Conservation (phyloP, 2,797 vertebrate genomes). For the Falco rusticolus region DNA sequence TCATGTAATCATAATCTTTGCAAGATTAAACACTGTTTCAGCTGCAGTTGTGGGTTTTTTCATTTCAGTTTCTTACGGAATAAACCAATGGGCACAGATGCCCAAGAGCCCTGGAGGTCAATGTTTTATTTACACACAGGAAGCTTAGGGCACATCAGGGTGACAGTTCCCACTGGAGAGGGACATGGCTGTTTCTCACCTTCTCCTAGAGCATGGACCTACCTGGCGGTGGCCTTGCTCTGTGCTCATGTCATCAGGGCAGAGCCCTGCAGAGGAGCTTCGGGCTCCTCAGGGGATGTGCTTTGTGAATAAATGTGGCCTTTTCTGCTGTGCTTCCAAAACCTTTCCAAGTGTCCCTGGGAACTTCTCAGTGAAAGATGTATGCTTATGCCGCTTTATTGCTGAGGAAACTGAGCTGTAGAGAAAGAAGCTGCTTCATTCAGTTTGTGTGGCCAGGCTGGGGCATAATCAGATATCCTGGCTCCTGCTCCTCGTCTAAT, state of each 20-base stretch:
- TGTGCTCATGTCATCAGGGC: background rate
- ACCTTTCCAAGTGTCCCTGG: background rate
- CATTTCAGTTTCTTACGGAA: background rate
- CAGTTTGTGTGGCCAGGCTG: background rate
- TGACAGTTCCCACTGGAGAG: background rate
- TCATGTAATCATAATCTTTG: background rate
- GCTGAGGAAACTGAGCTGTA: background rate
- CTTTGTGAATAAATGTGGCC: background rate
- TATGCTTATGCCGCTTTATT: background rate
- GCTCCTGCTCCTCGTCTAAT: background rate
- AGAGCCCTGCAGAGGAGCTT: background rate
- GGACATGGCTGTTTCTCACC: background rate
- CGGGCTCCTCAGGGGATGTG: accelerated
- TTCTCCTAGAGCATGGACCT: accelerated
- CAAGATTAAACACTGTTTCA: slow-evolving; percentile 4
- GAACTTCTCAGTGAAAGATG: background rate
- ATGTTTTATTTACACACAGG: background rate
- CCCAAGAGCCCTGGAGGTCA: background rate
- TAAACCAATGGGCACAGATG: slow-evolving; percentile 23
- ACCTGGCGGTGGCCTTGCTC: background rate
- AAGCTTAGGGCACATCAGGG: background rate
- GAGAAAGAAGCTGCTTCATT: background rate
- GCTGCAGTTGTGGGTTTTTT: background rate
- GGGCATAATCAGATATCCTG: background rate
- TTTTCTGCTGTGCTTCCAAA: background rate